phyloP scores from a whole-genome alignment of 2,888 invertebrate genomes.

The Galerucella pusilla region DNA sequence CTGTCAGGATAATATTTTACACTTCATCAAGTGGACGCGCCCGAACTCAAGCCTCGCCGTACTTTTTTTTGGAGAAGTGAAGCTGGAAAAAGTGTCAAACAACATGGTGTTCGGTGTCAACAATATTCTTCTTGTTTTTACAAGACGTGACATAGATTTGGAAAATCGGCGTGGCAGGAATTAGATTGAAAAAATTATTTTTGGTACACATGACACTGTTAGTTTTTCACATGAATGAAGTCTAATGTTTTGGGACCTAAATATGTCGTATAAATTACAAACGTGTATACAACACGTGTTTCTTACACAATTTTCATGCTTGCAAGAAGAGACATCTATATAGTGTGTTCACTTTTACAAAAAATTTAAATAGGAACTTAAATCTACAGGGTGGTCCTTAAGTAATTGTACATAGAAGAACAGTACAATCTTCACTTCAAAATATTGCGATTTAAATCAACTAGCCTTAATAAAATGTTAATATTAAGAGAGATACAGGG shows the following conservation, averaged over 20 bases:
- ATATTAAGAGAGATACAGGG: no score
- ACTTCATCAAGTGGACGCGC: conserved; percentile 55
- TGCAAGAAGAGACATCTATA: no score
- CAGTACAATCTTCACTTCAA: no score
- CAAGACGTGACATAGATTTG: not conserved
- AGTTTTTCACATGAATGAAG: not conserved
- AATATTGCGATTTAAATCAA: no score
- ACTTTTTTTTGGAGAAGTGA: conserved; percentile 22
- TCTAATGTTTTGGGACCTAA: not conserved
- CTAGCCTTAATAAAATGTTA: no score
- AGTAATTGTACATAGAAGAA: no score
- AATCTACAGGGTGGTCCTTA: no score
- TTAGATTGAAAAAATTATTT: conserved; percentile 16
- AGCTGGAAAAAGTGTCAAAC: conserved; percentile 31
- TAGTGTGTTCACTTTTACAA: no score
- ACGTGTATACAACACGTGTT: not conserved
- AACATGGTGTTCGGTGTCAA: conserved; percentile 20
- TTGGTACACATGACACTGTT: not conserved
- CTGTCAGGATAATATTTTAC: conserved; percentile 57
- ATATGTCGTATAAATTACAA: not conserved
- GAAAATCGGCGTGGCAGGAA: not conserved
- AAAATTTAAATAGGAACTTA: no score
- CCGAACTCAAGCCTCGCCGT: not conserved
- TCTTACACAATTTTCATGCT: no score
- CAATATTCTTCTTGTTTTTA: conserved; percentile 17